phyloP scores from a whole-genome alignment of 2,797 vertebrate genomes.

The Halcyon smyrnensis region DNA sequence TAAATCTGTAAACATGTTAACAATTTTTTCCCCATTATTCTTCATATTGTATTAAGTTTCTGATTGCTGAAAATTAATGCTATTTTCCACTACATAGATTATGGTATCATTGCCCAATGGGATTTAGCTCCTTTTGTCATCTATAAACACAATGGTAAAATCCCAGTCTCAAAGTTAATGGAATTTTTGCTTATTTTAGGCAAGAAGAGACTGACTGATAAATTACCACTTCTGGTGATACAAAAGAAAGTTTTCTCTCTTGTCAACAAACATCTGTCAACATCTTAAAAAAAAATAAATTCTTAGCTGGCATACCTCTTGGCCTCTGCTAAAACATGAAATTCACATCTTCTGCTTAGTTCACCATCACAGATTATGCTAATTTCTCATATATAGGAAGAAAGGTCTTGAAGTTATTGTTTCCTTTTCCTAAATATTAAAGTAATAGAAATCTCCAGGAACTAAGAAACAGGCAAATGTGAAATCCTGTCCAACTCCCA shows the following conservation, averaged over 20 bases:
- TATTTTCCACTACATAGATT: background rate
- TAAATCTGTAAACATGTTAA: background rate
- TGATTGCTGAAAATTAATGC: background rate
- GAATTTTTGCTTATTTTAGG: background rate
- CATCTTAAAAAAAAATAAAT: background rate
- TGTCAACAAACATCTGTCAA: background rate
- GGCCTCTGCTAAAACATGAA: background rate
- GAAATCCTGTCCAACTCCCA: background rate
- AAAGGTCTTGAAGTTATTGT: background rate
- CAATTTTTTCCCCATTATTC: background rate
- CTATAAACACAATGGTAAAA: background rate
- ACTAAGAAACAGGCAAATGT: background rate
- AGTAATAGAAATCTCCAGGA: background rate
- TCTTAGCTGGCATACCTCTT: background rate
- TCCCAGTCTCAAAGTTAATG: background rate
- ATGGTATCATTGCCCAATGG: background rate
- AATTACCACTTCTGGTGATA: background rate
- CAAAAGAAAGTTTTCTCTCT: background rate
- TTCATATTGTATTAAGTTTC: background rate
- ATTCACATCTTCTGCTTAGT: background rate
- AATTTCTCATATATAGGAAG: background rate
- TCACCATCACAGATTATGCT: background rate
- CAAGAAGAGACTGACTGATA: background rate
- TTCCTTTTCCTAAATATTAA: background rate
- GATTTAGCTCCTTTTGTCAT: background rate